phyloP scores from a whole-genome alignment of 2,113 vertebrate genomes.

The Bubalus kerabau region DNA sequence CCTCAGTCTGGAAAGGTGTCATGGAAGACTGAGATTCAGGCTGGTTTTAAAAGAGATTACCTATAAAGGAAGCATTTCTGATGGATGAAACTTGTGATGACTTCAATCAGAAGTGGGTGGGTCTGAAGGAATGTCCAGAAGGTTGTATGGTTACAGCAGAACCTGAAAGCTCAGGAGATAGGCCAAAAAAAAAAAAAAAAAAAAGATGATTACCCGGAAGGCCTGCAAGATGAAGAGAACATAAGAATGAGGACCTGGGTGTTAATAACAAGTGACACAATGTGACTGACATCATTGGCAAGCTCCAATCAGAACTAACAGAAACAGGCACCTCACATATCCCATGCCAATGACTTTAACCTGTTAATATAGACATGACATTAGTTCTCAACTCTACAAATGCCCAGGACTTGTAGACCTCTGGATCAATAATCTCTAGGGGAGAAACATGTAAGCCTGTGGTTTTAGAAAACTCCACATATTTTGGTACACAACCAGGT shows the following conservation, averaged over 20 bases:
- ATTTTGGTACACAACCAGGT: not conserved
- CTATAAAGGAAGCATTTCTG: not conserved
- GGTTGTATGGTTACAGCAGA: not conserved
- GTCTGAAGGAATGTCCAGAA: not conserved
- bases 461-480: not conserved
- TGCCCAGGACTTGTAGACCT: not conserved
- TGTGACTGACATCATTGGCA: not conserved
- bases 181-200: not conserved
- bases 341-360: not conserved
- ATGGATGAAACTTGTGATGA: not conserved
- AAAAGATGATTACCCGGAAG: not conserved
- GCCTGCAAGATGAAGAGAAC: not conserved
- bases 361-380: not conserved
- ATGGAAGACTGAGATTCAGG: not conserved
- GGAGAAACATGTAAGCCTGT: not conserved
- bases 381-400: not conserved
- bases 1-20: not conserved
- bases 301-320: not conserved
- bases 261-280: not conserved
- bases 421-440: not conserved
- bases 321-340: not conserved
- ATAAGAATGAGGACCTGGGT: not conserved
- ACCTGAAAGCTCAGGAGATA: not conserved
- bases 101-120: not conserved
- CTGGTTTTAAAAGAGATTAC: not conserved